phyloP scores from a whole-genome alignment of 2,113 vertebrate species.

The Chrysemys picta region DNA sequence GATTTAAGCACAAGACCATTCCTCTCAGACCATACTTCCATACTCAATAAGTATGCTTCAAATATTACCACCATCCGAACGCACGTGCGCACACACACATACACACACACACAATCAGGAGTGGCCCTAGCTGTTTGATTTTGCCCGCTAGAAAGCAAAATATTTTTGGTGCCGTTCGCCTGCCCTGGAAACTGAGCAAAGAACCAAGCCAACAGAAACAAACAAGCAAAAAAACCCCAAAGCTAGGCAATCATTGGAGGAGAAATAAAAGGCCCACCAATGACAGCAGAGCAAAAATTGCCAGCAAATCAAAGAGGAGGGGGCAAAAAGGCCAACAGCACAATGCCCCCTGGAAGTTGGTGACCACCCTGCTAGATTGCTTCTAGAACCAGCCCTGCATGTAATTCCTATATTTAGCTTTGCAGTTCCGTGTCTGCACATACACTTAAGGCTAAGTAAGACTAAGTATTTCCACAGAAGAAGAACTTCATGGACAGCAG shows the following conservation, averaged over 20 bases:
- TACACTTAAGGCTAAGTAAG: not conserved
- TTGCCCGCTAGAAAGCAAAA: not conserved
- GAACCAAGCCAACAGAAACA: not conserved
- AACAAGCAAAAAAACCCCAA: not conserved
- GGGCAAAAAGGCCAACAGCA: not conserved
- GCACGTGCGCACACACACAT: not conserved
- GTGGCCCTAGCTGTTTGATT: not conserved
- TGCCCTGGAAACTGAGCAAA: not conserved
- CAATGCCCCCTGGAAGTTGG: not conserved
- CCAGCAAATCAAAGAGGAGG: not conserved
- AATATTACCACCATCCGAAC: not conserved
- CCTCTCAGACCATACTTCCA: not conserved
- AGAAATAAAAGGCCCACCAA: not conserved
- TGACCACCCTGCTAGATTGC: not conserved
- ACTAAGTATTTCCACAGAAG: not conserved
- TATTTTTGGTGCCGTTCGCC: not conserved
- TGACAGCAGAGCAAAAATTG: not conserved
- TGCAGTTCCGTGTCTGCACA: not conserved
- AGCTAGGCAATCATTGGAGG: no score
- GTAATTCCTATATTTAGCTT: not conserved
- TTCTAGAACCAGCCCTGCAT: not conserved
- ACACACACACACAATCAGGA: not conserved
- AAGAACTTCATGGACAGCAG: not conserved
- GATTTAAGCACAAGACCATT: not conserved
- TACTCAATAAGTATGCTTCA: not conserved